Evolutionary conservation across 2,113 vertebrate species (phyloP).

Genomic region (Tor tambroides): DNA sequence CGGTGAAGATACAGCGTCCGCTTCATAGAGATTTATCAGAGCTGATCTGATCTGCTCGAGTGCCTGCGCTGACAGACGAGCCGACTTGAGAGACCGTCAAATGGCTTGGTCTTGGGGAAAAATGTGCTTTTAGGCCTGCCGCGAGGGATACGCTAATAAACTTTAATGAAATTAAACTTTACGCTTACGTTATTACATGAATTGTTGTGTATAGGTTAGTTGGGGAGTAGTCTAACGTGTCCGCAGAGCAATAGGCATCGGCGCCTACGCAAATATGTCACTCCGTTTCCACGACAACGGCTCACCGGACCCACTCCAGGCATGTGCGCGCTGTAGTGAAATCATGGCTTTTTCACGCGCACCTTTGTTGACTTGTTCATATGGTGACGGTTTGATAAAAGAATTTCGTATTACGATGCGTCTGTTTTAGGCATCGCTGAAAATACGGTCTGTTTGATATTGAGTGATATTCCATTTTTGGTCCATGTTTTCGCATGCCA

Average conservation of each 20-base stretch:
- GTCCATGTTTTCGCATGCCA: not conserved
- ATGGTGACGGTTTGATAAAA: not conserved
- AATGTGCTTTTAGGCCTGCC: not conserved
- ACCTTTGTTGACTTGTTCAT: constrained; percentile 37
- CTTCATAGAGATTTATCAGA: not conserved
- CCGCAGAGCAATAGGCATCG: constrained; percentile 58
- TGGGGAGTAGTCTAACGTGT: constrained; percentile 47
- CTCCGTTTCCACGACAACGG: constrained; percentile 62
- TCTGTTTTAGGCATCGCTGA: not conserved
- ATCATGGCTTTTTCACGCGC: constrained; percentile 34
- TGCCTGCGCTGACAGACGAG: constrained; percentile 18
- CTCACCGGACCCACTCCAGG: constrained; percentile 52
- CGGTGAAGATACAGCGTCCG: not conserved
- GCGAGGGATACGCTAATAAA: not conserved
- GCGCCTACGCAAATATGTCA: constrained; percentile 65
- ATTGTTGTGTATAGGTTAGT: constrained; percentile 20
- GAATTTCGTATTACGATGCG: not conserved
- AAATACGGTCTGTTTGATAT: not conserved
- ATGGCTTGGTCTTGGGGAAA: not conserved
- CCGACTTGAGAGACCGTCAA: constrained; percentile 18
- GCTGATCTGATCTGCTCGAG: constrained; percentile 32
- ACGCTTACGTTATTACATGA: not conserved
- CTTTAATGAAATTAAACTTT: not conserved
- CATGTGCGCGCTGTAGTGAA: constrained; percentile 38
- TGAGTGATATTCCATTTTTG: not conserved